These are phyloP conservation scores for Trichonephila inaurata DNA, from an alignment of 1,140 invertebrate species.

Conservation along the genomic window DNA sequence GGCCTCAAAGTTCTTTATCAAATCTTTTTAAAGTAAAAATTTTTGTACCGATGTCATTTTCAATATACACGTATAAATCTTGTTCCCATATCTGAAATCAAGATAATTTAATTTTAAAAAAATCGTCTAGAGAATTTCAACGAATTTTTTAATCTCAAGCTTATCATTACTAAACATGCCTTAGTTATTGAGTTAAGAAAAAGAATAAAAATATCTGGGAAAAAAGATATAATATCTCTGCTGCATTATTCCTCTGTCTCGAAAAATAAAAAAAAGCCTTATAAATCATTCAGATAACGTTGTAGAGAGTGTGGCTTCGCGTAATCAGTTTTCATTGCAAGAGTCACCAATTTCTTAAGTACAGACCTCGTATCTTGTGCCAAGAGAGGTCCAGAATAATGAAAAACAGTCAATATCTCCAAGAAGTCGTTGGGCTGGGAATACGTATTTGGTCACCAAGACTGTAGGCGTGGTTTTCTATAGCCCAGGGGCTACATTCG, in stretches of 20 bases:
- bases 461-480: constrained; percentile 57
- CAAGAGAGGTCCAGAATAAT: constrained; percentile 6
- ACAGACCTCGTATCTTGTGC: constrained; percentile 5
- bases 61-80: too few relatives aligned
- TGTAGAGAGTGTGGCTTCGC: neutral
- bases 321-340: constrained; percentile 15
- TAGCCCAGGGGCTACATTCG: neutral
- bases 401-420: neutral
- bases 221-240: too few relatives aligned
- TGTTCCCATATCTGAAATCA: too few relatives aligned
- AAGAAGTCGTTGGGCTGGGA: neutral
- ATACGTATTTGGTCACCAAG: constrained; percentile 14
- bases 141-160: too few relatives aligned
- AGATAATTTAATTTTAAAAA: too few relatives aligned
- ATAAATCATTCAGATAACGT: constrained; percentile 48
- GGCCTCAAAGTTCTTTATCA: too few relatives aligned
- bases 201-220: too few relatives aligned
- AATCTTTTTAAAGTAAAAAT: too few relatives aligned
- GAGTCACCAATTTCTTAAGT: constrained; percentile 7
- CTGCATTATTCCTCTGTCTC: neutral
- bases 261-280: neutral
- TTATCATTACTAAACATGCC: too few relatives aligned
- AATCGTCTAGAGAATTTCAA: too few relatives aligned
- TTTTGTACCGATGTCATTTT: too few relatives aligned
- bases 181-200: too few relatives aligned